phyloP scores from a whole-genome alignment of 2,113 vertebrate species.

The Elanus axillaris region DNA sequence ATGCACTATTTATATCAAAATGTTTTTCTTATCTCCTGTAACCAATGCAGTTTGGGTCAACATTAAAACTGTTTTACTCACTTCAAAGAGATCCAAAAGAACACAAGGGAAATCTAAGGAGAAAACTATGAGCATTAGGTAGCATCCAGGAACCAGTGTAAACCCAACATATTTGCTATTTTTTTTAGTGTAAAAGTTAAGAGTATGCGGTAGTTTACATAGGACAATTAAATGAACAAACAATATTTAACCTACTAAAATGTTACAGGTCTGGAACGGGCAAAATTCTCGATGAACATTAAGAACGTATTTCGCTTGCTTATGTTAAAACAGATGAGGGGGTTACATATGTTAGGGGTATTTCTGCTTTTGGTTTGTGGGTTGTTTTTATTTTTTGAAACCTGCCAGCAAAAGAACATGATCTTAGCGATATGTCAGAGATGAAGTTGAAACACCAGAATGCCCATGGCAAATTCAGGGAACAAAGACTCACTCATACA shows the following conservation, averaged over 20 bases:
- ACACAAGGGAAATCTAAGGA: background rate
- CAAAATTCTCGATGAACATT: background rate
- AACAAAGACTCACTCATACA: constrained; percentile 8
- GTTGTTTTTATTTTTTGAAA: background rate
- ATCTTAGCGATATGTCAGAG: constrained; percentile 27
- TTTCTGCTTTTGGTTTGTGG: constrained; percentile 5
- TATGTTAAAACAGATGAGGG: background rate
- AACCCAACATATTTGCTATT: background rate
- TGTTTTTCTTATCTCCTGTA: constrained; percentile 52
- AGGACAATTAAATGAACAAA: background rate
- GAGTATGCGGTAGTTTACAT: background rate
- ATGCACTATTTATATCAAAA: constrained; percentile 43
- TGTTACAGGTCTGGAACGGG: background rate
- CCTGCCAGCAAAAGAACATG: background rate
- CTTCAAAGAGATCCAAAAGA: constrained; percentile 37
- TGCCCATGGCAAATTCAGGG: constrained; percentile 10
- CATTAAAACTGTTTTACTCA: constrained; percentile 36
- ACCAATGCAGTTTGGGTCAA: constrained; percentile 34
- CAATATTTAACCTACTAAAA: background rate
- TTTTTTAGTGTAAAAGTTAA: background rate
- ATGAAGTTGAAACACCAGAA: constrained; percentile 29
- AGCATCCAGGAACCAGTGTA: background rate
- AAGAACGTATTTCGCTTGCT: background rate
- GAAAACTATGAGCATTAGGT: background rate
- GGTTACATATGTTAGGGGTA: background rate